Evolutionary conservation across 1,140 invertebrate genomes (phyloP), one percentile per base, ranked within the genome.

Genomic region (Heliconius congener): DNA sequence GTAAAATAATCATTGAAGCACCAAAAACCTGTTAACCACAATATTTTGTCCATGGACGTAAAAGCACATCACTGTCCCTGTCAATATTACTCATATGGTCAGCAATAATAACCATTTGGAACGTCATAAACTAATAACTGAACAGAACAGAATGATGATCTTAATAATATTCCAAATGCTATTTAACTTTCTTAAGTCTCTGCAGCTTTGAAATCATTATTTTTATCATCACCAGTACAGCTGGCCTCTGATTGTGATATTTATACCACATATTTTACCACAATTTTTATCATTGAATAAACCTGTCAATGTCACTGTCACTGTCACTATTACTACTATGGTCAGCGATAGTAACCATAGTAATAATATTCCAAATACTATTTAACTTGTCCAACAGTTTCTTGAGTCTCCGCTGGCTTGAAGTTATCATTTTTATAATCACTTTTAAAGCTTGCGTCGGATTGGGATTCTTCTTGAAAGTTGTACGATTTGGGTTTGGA

Each of bases 311-410:
- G 23, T 23, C 23, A 23, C 23, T 16, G 8, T 76, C 55, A 18
- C 30, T 60, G 19, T 39, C 74, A 75, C 37, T 0, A 27, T 74
- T 18, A 50, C 73, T 74, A 74, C 39, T 46, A 70, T 19, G 27
- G 60, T 76, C 74, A 76, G 60, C 60, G 60, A 72, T 88, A 88
- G 71, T 85, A 87, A 81, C 85, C 87, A 80, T 84, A 88, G 81
- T 85, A 86, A 83, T 87, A 85, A 82, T 86, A 85, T 73, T 88
- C 84, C 84, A 85, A 84, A 85, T 92, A 88, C 88, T 93, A 93
- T 91, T 93, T 93, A 75, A 92, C 91, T 85, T 92, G 91, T 81
- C 89, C 89, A 30, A 91, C 85, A 11, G 87, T 81, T 39, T 93
- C 91, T 78, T 84, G 89, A 37, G 86, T 84, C 72, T 92, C 90